These are phyloP conservation scores for Caenorhabditis inopinata DNA, from an alignment of 1,140 invertebrate genomes.

Conservation along the genomic window DNA sequence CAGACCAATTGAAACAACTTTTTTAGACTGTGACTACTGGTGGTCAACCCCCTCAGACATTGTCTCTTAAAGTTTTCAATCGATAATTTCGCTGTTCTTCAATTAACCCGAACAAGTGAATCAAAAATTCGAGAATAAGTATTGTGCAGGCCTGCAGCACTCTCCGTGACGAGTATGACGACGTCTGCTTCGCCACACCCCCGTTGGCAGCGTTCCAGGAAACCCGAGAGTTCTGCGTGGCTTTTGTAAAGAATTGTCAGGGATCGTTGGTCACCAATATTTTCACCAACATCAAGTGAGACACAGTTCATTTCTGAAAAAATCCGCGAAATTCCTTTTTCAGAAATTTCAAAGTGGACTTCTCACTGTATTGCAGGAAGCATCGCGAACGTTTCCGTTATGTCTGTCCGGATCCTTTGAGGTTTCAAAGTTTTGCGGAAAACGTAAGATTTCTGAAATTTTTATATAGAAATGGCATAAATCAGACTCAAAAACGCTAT, in stretches of 20 bases:
- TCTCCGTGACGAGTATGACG: constrained; percentile 30
- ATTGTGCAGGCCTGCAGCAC: constrained; percentile 19
- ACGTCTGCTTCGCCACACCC: constrained; percentile 37
- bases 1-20: too few species aligned
- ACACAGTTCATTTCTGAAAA: not conserved
- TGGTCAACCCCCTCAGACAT: too few species aligned
- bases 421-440: constrained; percentile 41
- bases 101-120: too few species aligned
- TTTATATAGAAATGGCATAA: not conserved
- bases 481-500: too few species aligned
- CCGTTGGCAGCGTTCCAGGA: constrained; percentile 35
- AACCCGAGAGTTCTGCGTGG: constrained; percentile 45
- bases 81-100: too few species aligned
- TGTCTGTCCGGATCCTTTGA: constrained; percentile 48
- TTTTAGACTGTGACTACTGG: too few species aligned
- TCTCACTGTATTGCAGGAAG: constrained; percentile 41
- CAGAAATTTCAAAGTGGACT: constrained; percentile 47
- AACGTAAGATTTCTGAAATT: not conserved
- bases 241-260: constrained; percentile 43
- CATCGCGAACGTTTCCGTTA: constrained; percentile 45
- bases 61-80: too few species aligned
- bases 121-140: too few species aligned
- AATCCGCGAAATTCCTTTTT: not conserved
- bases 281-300: constrained; percentile 40
- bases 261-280: constrained; percentile 16